Evolutionary conservation across 2,113 vertebrate species (phyloP), one percentile per base, ranked within the genome.

Genomic region (Heteronetta atricapilla): DNA sequence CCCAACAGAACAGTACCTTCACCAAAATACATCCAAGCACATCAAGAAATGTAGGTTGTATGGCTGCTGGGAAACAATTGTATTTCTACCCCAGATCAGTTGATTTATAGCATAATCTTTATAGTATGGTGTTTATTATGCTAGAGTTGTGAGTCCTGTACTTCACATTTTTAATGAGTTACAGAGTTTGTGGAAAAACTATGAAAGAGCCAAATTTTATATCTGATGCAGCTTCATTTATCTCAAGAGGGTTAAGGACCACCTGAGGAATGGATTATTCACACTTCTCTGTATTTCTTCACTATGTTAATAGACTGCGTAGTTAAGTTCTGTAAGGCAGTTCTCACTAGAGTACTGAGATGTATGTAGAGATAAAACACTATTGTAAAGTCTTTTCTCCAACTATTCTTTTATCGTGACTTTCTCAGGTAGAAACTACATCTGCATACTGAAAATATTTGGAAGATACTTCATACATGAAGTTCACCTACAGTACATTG

Each of bases 401-500:
- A 80, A 1, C 8, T 40, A 11, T 78, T 33, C 8, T 82, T 79
- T 74, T 84, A 34, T 34, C 42, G 58, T 76, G 38, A 8, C n/a
- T 69, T 95, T 89, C 33, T 89, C 29, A 69, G 13, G 12, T 63
- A 48, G n/a, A 87, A 48, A 4, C 91, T 82, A 66, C 6, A n/a
- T 62, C 36, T 86, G 18, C 22, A 34, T 26, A 29, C 9, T n/a
- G 38, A 16, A 89, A 60, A 38, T 83, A 75, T 31, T 60, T 89
- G 33, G 21, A 75, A 64, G 33, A n/a, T 63, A 34, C 0, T 1
- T 34, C n/a, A 13, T 8, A 72, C 1, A 1, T 76, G 15, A 62
- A 75, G 59, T 76, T 72, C 0, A 38, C 13, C 28, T 69, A 34
- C 6, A 29, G 4, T 36, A 11, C 58, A 40, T 40, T 56, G 85